Percentiles rank a stretch among this genome's conserved stretches.
phyloP scores from a whole-genome alignment of 2,888 invertebrate genomes.

The Cantharis flavilabris region DNA sequence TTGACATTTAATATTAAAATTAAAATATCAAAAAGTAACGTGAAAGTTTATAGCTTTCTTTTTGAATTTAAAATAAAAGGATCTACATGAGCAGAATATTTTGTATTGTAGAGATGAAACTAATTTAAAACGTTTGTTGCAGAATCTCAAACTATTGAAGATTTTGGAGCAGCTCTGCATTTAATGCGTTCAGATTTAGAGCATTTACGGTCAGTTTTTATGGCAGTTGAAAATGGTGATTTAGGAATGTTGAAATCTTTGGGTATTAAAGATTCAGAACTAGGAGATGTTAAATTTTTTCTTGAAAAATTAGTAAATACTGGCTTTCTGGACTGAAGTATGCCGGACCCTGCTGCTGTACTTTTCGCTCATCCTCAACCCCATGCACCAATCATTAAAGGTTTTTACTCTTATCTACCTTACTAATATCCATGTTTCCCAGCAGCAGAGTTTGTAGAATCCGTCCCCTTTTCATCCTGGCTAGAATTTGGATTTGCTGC shows the following conservation, averaged over 20 bases:
- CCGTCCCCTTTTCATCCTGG: conserved; percentile 37
- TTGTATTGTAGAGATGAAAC: neutral
- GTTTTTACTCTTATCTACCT: conserved; percentile 67
- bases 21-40: neutral
- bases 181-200: conserved; percentile 87
- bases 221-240: conserved; percentile 95
- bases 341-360: conserved; percentile 61
- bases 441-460: conserved; percentile 54
- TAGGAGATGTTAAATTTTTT: conserved; percentile 95
- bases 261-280: conserved; percentile 93
- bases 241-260: conserved; percentile 91
- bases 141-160: conserved; percentile 95
- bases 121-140: conserved; percentile 43
- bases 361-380: conserved; percentile 68
- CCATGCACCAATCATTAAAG: conserved; percentile 71
- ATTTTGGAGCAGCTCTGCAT: conserved; percentile 87
- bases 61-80: too few relatives aligned
- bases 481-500: conserved; percentile 32
- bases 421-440: conserved; percentile 35
- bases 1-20: neutral
- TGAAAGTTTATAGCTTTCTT: too few relatives aligned
- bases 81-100: too few relatives aligned
- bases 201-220: conserved; percentile 90
- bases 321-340: conserved; percentile 88
- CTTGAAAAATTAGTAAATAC: conserved; percentile 94